These are phyloP conservation scores for Lasius platythorax DNA, from an alignment of 2,888 invertebrate species.

Conservation along the genomic window DNA sequence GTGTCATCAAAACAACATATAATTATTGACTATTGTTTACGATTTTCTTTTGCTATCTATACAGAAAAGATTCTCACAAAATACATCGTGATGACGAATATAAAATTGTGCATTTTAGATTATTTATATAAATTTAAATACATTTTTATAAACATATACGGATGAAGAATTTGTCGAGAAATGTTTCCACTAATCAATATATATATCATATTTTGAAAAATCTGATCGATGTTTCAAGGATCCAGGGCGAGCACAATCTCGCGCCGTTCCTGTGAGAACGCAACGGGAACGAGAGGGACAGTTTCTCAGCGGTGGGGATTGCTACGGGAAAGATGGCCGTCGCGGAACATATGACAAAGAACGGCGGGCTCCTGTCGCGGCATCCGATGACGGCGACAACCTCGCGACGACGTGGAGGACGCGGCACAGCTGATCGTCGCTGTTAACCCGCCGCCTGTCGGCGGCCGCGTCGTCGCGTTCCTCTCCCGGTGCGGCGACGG, in stretches of 20 bases:
- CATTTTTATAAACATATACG: neutral
- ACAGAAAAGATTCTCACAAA: neutral
- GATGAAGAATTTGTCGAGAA: neutral
- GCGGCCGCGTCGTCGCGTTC: slow-evolving; percentile 32
- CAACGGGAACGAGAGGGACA: too few species aligned
- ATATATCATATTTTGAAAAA: neutral
- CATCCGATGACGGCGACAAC: slow-evolving; percentile 55
- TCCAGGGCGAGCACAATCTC: neutral
- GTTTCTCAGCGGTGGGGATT: slow-evolving; percentile 34
- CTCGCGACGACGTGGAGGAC: slow-evolving; percentile 56
- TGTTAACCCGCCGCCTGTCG: slow-evolving; percentile 31
- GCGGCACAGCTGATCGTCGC: slow-evolving; percentile 69
- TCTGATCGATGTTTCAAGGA: neutral
- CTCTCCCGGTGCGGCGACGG: slow-evolving; percentile 16
- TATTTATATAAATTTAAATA: neutral
- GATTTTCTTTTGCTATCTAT: neutral
- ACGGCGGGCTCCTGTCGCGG: slow-evolving; percentile 79
- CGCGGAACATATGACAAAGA: slow-evolving; percentile 85
- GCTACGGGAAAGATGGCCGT: slow-evolving; percentile 82
- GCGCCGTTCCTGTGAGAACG: slow-evolving; percentile 2
- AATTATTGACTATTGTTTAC: neutral
- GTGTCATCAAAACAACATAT: neutral
- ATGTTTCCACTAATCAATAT: neutral
- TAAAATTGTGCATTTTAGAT: neutral
- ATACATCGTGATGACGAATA: neutral